Evolutionary conservation across 2,797 vertebrate species (phyloP), one percentile per base, ranked within the genome.

Genomic region (Tauraco hartlaubi): DNA sequence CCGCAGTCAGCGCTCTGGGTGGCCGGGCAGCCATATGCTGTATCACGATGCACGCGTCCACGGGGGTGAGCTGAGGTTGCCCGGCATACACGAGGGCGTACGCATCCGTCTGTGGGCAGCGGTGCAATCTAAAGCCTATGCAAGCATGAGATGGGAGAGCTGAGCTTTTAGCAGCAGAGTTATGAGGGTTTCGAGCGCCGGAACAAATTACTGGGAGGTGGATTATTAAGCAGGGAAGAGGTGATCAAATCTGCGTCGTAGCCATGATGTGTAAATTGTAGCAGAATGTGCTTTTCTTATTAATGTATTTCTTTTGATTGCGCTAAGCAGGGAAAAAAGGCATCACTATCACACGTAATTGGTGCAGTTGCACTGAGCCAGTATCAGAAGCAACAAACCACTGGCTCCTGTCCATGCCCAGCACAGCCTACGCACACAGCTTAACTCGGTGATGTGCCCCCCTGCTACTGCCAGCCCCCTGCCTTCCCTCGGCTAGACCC

Each of bases 31-130:
- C 49, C 78, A 44, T 29, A 15, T 29, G 63, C 72, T 33, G 23
- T 6, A 15, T 22, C 58, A 4, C 5, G 31, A 12, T 9, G 41
- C 14, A 13, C 2, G 8, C 8, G 3, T 20, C 11, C 9, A 1
- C 21, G 16, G 74, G n/a, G n/a, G 43, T 37, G 69, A 92, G 6
- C 4, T 26, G 62, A 81, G 61, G 73, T 6, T 51, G 35, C 31
- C 1, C 1, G n/a, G 35, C 29, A 3, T 15, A 4, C 20, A 11
- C 6, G 33, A 15, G 46, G 5, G 29, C 33, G 3, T 18, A 10
- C 12, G 1, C 33, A 11, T 44, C 25, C 21, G 2, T 44, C 9
- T 13, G 44, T 43, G 69, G 2, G 3, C 75, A 61, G 21, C 35
- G 18, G 35, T 4, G 63, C 43, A 69, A 39, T 10, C 37, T 56